Evolutionary conservation across 2,888 invertebrate genomes (phyloP).

Genomic region (Meteorus cinctellus): DNA sequence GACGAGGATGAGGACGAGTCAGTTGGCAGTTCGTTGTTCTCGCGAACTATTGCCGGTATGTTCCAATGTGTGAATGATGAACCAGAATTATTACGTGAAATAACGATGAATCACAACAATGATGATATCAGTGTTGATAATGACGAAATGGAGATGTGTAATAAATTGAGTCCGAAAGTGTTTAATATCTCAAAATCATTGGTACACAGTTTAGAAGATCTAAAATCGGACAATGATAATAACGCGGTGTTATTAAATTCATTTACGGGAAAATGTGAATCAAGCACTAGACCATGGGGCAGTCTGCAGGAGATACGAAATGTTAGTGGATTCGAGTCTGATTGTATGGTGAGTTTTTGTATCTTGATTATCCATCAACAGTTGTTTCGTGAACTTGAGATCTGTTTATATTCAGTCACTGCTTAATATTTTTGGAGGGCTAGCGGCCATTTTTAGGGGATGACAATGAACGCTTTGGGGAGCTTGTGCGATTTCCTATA

Average conservation of each 20-base stretch:
- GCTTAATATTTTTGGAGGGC: background rate
- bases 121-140: slow-evolving; percentile 10
- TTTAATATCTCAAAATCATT: slow-evolving; percentile 70
- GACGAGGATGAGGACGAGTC: slow-evolving; percentile 46
- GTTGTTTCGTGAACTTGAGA: no score
- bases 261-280: slow-evolving; percentile 59
- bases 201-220: slow-evolving; percentile 72
- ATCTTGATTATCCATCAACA: no score
- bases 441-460: background rate
- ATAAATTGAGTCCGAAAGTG: slow-evolving; percentile 81
- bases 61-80: slow-evolving; percentile 25
- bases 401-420: no score
- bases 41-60: slow-evolving; percentile 54
- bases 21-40: slow-evolving; percentile 60
- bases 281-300: slow-evolving; percentile 75
- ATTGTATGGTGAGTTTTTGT: slow-evolving; percentile 61
- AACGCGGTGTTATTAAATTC: slow-evolving; percentile 58
- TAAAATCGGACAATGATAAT: slow-evolving; percentile 65
- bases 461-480: background rate
- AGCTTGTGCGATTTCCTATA: background rate
- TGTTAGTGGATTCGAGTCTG: slow-evolving; percentile 60
- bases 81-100: slow-evolving; percentile 22
- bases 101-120: slow-evolving; percentile 20
- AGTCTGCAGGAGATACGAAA: slow-evolving; percentile 80
- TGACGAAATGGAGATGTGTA: slow-evolving; percentile 57